These are phyloP conservation scores for Acrobasis consociella DNA, from an alignment of 2,888 invertebrate species.

Conservation along the genomic window DNA sequence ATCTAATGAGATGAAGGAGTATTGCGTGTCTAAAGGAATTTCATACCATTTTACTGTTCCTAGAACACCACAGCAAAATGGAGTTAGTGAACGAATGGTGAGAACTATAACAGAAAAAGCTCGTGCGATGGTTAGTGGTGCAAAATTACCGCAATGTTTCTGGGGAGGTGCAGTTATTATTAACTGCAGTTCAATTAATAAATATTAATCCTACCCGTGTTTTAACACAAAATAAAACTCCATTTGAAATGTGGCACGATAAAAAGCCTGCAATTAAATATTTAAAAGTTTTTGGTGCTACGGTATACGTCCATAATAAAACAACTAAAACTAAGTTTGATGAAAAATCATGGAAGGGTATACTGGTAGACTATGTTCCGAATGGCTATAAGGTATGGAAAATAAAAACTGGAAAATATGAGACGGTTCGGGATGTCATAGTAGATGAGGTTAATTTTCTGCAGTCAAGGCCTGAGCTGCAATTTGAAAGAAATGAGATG, in stretches of 20 bases:
- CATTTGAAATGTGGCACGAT: constrained; percentile 23
- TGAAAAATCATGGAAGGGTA: constrained; percentile 15
- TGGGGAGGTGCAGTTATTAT: constrained; percentile 21
- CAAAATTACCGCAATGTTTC: constrained; percentile 19
- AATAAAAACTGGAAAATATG: constrained; percentile 16
- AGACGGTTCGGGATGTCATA: constrained; percentile 1
- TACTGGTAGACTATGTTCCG: constrained; percentile 6
- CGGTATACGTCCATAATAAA: constrained; percentile 16
- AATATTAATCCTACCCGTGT: constrained; percentile 19
- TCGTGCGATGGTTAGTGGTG: neutral
- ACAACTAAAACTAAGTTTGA: constrained; percentile 7
- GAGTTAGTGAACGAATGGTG: constrained; percentile 14
- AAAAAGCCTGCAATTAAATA: constrained; percentile 14
- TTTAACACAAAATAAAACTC: constrained; percentile 6
- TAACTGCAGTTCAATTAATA: constrained; percentile 6
- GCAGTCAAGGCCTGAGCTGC: neutral
- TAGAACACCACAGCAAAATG: constrained; percentile 22
- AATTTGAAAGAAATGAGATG: neutral
- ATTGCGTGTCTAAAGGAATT: constrained; percentile 20
- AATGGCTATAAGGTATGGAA: constrained; percentile 23
- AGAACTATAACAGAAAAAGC: constrained; percentile 2
- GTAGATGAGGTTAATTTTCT: neutral
- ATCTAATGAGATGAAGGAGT: constrained; percentile 41
- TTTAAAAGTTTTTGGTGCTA: constrained; percentile 18
- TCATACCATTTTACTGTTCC: constrained; percentile 23